Conservation (phyloP, 2,888 invertebrate species). For the Drosophila greeni region DNA sequence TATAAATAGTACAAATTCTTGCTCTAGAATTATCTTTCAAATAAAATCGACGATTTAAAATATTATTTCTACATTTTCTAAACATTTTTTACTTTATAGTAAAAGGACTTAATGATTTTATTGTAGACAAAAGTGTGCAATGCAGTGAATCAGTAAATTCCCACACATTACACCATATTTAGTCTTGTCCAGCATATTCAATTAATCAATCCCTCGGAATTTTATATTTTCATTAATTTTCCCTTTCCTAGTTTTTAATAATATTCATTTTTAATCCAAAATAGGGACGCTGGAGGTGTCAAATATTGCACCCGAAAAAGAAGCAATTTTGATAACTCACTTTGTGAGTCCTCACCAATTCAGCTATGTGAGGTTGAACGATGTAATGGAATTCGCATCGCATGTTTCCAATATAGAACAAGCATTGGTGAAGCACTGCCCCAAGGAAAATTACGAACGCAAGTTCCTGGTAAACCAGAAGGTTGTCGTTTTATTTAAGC, state of each 20-base stretch:
- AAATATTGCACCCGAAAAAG: neutral
- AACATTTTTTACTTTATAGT: neutral
- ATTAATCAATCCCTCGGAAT: no score
- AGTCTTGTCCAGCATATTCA: no score
- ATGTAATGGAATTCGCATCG: conserved; percentile 16
- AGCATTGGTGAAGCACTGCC: conserved; percentile 17
- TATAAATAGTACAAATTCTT: conserved; percentile 11
- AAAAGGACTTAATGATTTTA: no score
- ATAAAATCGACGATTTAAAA: neutral
- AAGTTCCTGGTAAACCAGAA: neutral
- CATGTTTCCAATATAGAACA: conserved; percentile 34
- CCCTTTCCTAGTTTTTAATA: no score
- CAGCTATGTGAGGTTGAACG: conserved; percentile 18
- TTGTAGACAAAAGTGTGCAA: no score
- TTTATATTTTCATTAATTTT: no score
- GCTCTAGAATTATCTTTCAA: neutral
- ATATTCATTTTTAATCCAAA: neutral
- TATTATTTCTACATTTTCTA: neutral
- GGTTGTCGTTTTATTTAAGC: conserved; percentile 50
- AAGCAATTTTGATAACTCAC: conserved; percentile 43
- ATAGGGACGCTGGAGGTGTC: neutral
- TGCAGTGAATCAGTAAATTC: no score
- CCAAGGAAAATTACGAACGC: neutral
- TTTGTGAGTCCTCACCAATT: conserved; percentile 50
- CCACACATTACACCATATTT: no score